Base-by-base conservation (phyloP, 2,888 invertebrate species). In the Drosophila sordidula region DNA sequence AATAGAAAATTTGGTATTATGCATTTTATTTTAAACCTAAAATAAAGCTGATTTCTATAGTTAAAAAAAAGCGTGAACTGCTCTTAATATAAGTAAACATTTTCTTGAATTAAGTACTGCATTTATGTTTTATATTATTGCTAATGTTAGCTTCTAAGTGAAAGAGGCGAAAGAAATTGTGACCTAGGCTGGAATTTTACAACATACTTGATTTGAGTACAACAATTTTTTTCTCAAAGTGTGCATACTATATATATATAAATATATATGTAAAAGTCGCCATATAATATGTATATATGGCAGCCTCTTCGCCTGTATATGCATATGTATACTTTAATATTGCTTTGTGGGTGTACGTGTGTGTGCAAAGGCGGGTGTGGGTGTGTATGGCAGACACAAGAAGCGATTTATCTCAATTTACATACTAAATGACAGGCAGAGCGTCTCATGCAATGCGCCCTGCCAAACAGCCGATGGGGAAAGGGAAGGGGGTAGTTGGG, bases 351-450 rank as follows among this genome's bases (percentile, higher is more conserved):
- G 41, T 59, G 51, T 66, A 51, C 64, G 55, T 74, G 65, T 75
- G 72, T 22, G 44, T 12, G 44, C 6, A 39, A 42, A 11, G 36
- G 14, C 58, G 29, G 54, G 29, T 55, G 55, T 51, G 47, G 51
- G 62, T 66, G 63, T 75, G 56, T 78, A 66, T 71, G 76, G 69
- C 70, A 75, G 83, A 86, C 86, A 80, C 83, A 72, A 85, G 79
- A 87, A 86, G 79, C 85, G 81, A 86, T 86, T 86, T 86, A 86
- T 86, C 85, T 86, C 85, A 88, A 86, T 86, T 86, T 88, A 86
- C 86, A 86, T 88, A 86, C 88, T 86, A 84, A 86, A 86, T 86
- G 86, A 86, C 84, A 84, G 87, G 81, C 83, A 79, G 82, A 72
- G 74, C 80, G 50, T 70, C 84, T 73, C 75, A 72, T 83, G 83